A percentile compares a stretch with the other conserved stretches of the same genome.
Evolutionary conservation across 2,888 invertebrate genomes (phyloP).

Genomic region (Pemphredon lugubris): DNA sequence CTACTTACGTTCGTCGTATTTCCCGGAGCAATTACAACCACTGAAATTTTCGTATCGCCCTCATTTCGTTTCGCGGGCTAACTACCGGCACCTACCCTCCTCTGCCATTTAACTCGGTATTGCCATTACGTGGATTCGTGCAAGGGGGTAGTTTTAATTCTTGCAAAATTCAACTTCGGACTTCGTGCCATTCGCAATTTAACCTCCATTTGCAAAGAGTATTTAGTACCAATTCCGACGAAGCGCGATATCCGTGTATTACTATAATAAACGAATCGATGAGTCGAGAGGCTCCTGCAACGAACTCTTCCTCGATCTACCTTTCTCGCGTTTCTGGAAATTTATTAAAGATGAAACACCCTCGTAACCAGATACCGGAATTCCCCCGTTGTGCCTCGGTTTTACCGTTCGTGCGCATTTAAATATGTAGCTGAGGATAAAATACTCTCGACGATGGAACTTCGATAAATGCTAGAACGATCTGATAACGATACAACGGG

Average conservation of each 20-base stretch:
- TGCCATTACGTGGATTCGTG: conserved; percentile 18
- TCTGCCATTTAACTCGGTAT: conserved; percentile 24
- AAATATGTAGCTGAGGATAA: no score
- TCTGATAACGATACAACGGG: no score
- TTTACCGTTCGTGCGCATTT: no score
- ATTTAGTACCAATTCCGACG: not conserved
- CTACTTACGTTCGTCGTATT: conserved; percentile 34
- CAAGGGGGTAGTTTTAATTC: conserved; percentile 14
- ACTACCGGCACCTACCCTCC: conserved; percentile 1
- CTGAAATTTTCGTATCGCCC: conserved; percentile 37
- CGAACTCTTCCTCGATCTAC: no score
- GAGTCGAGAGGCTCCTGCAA: no score
- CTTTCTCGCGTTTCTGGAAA: no score
- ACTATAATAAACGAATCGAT: no score
- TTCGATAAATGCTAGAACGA: no score
- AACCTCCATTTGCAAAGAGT: not conserved
- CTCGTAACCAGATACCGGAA: no score
- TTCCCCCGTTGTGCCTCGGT: no score
- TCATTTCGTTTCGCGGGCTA: conserved; percentile 10
- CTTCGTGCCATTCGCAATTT: not conserved
- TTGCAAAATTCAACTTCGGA: not conserved
- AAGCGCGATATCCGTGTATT: not conserved
- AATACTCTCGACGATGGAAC: no score
- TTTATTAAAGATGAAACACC: no score
- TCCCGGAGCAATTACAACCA: conserved; percentile 30